Evolutionary conservation across 2,113 vertebrate genomes (phyloP).

Genomic region (Sigmodon hispidus): DNA sequence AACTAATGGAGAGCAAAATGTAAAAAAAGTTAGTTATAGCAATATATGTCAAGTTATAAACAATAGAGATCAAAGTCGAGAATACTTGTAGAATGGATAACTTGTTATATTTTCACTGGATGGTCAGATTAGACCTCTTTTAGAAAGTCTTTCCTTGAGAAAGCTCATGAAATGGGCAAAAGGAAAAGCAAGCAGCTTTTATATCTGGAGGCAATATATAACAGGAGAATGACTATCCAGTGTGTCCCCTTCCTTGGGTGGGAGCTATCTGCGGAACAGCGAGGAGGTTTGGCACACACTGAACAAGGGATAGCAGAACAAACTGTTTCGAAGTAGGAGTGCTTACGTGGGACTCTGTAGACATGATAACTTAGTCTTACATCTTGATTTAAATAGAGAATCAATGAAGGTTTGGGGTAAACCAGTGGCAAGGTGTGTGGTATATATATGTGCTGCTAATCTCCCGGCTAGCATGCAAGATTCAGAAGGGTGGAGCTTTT

Average conservation of each 20-base stretch:
- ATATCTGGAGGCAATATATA: not conserved
- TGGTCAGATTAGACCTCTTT: not conserved
- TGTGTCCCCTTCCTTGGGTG: not conserved
- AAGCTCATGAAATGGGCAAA: not conserved
- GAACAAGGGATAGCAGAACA: not conserved
- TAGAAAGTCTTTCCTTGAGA: not conserved
- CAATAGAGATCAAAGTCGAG: not conserved
- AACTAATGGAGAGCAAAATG: not conserved
- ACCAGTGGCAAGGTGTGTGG: not conserved
- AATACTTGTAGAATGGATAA: not conserved
- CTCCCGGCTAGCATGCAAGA: not conserved
- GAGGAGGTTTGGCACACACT: not conserved
- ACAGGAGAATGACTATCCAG: not conserved
- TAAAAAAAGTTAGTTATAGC: not conserved
- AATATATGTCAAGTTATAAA: not conserved
- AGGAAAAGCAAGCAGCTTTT: not conserved
- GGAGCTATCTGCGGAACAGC: not conserved
- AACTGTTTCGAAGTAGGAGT: not conserved
- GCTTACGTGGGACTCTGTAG: not conserved
- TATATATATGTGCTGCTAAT: not conserved
- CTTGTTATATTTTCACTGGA: conserved; percentile 7
- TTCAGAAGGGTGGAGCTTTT: not conserved
- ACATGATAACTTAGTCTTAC: not conserved
- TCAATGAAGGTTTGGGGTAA: not conserved
- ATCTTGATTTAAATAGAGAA: not conserved